Evolutionary conservation across 2,113 vertebrate genomes (phyloP).

Genomic region (Lathamus discolor): DNA sequence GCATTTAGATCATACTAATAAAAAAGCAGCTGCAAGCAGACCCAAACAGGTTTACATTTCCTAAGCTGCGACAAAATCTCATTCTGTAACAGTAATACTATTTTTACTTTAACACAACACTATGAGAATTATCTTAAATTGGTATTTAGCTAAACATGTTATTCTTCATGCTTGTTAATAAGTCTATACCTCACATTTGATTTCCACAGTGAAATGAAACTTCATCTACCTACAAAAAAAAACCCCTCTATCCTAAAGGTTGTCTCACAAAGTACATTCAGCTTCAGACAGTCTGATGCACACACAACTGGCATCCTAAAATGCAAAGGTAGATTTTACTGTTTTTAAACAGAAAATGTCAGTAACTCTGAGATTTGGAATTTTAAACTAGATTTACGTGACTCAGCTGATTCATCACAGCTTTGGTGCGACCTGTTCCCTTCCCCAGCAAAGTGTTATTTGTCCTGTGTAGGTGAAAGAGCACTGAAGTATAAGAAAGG

Average conservation of each 20-base stretch:
- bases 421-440: not conserved
- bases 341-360: not conserved
- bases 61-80: not conserved
- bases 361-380: not conserved
- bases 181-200: not conserved
- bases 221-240: not conserved
- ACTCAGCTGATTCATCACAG: not conserved
- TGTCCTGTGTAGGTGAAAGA: not conserved
- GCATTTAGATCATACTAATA: not conserved
- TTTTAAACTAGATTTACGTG: not conserved
- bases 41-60: not conserved
- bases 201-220: not conserved
- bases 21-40: conserved; percentile 5
- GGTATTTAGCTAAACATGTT: not conserved
- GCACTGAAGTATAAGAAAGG: not conserved
- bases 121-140: not conserved
- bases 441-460: not conserved
- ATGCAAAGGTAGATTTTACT: not conserved
- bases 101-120: not conserved
- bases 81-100: not conserved
- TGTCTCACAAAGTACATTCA: not conserved
- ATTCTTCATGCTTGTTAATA: not conserved
- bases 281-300: not conserved
- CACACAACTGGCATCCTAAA: not conserved
- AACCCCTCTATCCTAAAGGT: not conserved